These are phyloP conservation scores for Lithophane socia DNA, from an alignment of 2,888 invertebrate species.

Conservation along the genomic window DNA sequence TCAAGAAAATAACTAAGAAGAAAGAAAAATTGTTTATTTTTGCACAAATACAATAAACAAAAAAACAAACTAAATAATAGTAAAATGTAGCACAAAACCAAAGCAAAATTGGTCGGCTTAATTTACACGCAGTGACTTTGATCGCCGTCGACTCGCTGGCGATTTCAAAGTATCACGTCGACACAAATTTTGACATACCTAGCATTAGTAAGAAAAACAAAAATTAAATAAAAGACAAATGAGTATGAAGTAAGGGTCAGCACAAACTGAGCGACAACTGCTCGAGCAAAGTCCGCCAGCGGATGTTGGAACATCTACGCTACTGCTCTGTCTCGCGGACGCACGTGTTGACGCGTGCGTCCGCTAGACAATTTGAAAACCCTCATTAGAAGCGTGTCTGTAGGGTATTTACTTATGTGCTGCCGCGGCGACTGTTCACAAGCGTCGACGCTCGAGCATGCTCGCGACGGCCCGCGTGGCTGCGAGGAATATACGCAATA, in stretches of 20 bases:
- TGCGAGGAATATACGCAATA: background rate
- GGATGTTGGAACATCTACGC: background rate
- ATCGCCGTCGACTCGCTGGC: background rate
- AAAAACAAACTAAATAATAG: background rate
- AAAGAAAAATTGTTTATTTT: background rate
- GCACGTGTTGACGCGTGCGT: background rate
- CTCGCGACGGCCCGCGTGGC: too few relatives aligned
- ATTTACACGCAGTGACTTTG: background rate
- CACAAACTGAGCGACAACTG: background rate
- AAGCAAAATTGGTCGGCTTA: background rate
- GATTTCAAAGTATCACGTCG: background rate
- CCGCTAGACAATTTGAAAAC: background rate
- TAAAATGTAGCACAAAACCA: background rate
- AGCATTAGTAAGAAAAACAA: background rate
- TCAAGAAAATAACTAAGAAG: conserved; percentile 9
- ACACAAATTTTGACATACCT: conserved; percentile 4
- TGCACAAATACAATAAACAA: background rate
- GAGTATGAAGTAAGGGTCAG: background rate
- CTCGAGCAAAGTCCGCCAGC: background rate
- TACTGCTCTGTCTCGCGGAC: background rate
- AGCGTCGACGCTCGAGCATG: background rate
- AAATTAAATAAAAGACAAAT: background rate
- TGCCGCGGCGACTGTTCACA: background rate
- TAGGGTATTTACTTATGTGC: background rate
- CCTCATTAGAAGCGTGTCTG: background rate